Evolutionary conservation across 1,140 invertebrate species (phyloP).

Genomic region (Leptinotarsa texana): DNA sequence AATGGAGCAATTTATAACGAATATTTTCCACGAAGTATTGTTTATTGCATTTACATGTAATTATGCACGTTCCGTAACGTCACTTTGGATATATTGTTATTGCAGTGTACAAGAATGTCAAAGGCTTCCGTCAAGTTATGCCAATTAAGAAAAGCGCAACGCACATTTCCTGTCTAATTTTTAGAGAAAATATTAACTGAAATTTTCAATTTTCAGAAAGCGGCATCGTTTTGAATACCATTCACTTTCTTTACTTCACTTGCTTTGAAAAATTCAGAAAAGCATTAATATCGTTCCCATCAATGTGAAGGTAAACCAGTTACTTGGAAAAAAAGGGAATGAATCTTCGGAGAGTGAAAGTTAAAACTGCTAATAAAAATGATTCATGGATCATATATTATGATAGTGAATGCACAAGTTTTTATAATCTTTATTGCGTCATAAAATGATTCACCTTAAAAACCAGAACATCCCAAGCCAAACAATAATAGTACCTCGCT

Average conservation of each 20-base stretch:
- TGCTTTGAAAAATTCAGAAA: no score
- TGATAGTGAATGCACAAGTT: neutral
- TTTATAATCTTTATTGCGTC: neutral
- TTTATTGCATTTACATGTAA: neutral
- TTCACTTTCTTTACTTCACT: no score
- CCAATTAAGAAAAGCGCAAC: neutral
- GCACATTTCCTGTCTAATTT: neutral
- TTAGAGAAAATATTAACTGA: neutral
- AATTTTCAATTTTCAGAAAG: neutral
- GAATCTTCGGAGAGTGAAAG: no score
- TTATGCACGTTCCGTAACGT: neutral
- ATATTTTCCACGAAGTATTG: neutral
- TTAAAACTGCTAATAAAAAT: no score
- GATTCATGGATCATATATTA: no score
- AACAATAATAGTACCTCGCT: no score
- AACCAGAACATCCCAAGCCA: neutral
- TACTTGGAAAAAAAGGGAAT: no score
- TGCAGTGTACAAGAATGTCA: constrained; percentile 2
- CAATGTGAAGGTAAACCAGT: no score
- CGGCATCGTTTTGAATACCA: no score
- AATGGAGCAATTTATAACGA: neutral
- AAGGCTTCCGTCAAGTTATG: neutral
- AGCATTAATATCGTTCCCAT: no score
- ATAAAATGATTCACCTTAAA: neutral
- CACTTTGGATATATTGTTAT: neutral